A percentile compares a stretch with the other conserved stretches of the same genome.
Evolutionary conservation across 1,140 invertebrate genomes (phyloP).

Genomic region (Drosophila sp.): DNA sequence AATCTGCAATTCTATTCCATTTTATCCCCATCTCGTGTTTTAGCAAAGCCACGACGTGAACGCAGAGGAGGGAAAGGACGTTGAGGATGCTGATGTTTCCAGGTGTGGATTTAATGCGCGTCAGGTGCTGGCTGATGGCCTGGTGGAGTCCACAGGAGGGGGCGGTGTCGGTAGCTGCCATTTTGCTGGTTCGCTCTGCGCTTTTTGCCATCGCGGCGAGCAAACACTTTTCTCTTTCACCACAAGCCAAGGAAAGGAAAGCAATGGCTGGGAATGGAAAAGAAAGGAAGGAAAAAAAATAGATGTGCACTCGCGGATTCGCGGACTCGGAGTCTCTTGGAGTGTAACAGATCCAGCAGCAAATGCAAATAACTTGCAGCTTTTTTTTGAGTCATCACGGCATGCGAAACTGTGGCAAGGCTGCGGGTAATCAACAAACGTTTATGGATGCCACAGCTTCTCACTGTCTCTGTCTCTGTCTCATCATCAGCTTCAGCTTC

Average conservation of each 20-base stretch:
- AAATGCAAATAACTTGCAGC: conserved; percentile 76
- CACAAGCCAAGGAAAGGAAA: conserved; percentile 42
- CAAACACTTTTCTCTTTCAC: conserved; percentile 69
- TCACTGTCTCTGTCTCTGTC: too few relatives aligned
- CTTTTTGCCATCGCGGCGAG: conserved; percentile 49
- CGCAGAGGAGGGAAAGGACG: background rate
- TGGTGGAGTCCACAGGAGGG: background rate
- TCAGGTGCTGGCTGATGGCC: conserved; percentile 15
- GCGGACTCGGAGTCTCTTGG: conserved; percentile 33
- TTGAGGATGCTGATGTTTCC: conserved; percentile 14
- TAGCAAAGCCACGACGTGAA: background rate
- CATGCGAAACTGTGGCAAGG: conserved; percentile 66
- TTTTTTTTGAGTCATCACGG: background rate
- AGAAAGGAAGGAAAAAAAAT: conserved; percentile 19
- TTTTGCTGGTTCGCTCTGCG: conserved; percentile 22
- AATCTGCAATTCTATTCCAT: conserved; percentile 81
- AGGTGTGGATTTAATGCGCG: conserved; percentile 36
- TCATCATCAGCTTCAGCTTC: background rate
- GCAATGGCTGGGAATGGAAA: background rate
- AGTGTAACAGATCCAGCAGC: conserved; percentile 77
- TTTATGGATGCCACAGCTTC: conserved; percentile 63
- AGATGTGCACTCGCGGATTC: conserved; percentile 26
- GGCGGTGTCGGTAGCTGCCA: background rate
- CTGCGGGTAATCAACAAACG: conserved; percentile 81
- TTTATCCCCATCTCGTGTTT: conserved; percentile 49